Evolutionary conservation across 1,140 invertebrate species (phyloP).

Genomic region (Triops longicaudatus): DNA sequence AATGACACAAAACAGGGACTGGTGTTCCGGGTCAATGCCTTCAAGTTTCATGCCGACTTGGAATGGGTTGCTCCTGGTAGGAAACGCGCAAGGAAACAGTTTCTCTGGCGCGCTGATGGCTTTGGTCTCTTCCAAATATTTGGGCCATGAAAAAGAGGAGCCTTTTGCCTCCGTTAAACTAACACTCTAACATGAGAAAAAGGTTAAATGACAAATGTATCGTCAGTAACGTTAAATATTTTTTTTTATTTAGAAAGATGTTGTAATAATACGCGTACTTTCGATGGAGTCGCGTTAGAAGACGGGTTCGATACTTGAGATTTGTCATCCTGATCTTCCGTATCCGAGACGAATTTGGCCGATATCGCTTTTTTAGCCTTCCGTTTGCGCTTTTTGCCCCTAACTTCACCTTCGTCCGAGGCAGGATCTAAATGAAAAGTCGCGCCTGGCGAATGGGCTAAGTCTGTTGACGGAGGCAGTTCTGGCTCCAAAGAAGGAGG

Average conservation of each 20-base stretch:
- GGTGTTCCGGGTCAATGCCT: conserved; percentile 86
- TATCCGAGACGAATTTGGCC: neutral
- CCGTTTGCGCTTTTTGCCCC: neutral
- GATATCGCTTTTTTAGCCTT: neutral
- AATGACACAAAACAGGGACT: conserved; percentile 77
- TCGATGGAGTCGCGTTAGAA: neutral
- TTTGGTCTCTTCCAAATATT: conserved; percentile 60
- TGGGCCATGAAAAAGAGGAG: conserved; percentile 60
- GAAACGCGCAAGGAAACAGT: conserved; percentile 68
- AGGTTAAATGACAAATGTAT: neutral
- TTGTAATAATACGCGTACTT: neutral
- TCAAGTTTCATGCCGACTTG: conserved; percentile 83
- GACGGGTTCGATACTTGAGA: conserved; percentile 35
- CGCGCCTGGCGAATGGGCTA: neutral
- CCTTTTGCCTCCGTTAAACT: conserved; percentile 43
- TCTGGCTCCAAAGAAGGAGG: neutral
- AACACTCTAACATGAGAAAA: conserved; percentile 46
- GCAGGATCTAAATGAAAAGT: neutral
- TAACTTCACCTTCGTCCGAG: neutral
- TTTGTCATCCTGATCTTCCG: conserved; percentile 7
- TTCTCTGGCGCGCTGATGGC: conserved; percentile 63
- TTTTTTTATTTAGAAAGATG: neutral
- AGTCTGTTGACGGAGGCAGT: neutral
- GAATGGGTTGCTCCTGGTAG: conserved; percentile 59
- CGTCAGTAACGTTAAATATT: neutral